These are phyloP conservation scores for Halcyon leucocephala DNA, from an alignment of 2,797 vertebrate genomes.

Conservation along the genomic window DNA sequence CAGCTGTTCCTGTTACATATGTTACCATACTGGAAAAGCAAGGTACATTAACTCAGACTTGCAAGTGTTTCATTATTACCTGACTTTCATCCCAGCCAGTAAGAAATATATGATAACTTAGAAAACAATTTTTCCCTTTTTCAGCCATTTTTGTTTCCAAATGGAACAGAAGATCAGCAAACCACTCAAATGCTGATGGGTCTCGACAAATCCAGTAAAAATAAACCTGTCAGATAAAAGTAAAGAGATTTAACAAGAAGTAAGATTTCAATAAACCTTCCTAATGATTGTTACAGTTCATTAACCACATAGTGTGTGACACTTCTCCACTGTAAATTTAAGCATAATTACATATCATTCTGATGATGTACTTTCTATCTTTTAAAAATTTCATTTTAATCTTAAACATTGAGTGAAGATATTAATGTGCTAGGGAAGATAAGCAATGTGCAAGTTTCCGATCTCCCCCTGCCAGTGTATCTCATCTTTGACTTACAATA, in stretches of 20 bases:
- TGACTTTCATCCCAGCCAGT: slow-evolving; percentile 85
- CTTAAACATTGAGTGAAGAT: neutral
- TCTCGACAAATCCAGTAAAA: slow-evolving; percentile 87
- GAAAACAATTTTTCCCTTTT: slow-evolving; percentile 74
- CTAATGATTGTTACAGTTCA: neutral
- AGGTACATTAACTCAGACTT: slow-evolving; percentile 59
- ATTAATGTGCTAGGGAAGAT: neutral
- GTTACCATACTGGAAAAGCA: slow-evolving; percentile 61
- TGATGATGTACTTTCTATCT: neutral
- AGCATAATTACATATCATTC: neutral
- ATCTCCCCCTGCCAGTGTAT: neutral
- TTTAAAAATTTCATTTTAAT: slow-evolving; percentile 1
- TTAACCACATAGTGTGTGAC: neutral
- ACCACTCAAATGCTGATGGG: slow-evolving; percentile 84
- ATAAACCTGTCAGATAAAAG: slow-evolving; percentile 81
- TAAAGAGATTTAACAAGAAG: slow-evolving; percentile 15
- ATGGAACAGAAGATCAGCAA: slow-evolving; percentile 81
- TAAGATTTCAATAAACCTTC: slow-evolving; percentile 19
- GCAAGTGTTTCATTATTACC: slow-evolving; percentile 74
- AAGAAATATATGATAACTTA: slow-evolving; percentile 85
- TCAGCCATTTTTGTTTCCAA: slow-evolving; percentile 82
- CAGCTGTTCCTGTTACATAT: slow-evolving; percentile 48
- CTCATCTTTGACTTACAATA: neutral
- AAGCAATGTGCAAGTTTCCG: neutral
- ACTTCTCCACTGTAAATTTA: slow-evolving; percentile 12